These are phyloP conservation scores for Hypotaenidia okinawae DNA, from an alignment of 2,797 vertebrate species.

Conservation along the genomic window DNA sequence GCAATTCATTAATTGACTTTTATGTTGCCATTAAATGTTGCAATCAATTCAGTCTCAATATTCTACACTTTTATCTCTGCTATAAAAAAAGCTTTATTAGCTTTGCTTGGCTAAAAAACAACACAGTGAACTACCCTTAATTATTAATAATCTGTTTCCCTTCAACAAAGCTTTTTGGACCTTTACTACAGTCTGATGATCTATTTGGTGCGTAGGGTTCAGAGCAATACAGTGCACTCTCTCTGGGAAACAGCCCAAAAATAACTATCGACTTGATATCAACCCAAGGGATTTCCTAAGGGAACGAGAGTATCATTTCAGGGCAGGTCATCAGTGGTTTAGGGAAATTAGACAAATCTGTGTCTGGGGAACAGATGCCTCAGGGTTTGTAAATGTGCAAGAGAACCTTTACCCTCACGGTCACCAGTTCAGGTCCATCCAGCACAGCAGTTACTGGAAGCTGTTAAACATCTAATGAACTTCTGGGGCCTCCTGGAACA, in stretches of 20 bases:
- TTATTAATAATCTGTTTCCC: slow-evolving; percentile 63
- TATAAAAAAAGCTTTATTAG: slow-evolving; percentile 7
- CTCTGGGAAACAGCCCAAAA: slow-evolving; percentile 66
- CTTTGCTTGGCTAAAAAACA: slow-evolving; percentile 59
- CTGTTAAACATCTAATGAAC: slow-evolving; percentile 49
- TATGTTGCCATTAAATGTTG: slow-evolving; percentile 12
- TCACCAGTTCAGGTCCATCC: slow-evolving; percentile 53
- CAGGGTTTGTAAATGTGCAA: slow-evolving; percentile 45
- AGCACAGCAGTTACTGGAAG: slow-evolving; percentile 31
- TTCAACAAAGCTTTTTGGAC: slow-evolving; percentile 50
- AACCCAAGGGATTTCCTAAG: slow-evolving; percentile 62
- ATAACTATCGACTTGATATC: slow-evolving; percentile 61
- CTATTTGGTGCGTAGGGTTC: slow-evolving; percentile 42
- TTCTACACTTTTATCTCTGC: neutral
- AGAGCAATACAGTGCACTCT: slow-evolving; percentile 44
- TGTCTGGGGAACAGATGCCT: slow-evolving; percentile 63
- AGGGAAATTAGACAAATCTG: slow-evolving; percentile 53
- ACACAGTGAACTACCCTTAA: slow-evolving; percentile 39
- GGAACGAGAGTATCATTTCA: slow-evolving; percentile 47
- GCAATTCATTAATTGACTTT: slow-evolving; percentile 47
- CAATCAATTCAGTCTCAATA: slow-evolving; percentile 14
- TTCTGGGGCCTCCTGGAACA: slow-evolving; percentile 31
- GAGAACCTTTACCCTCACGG: slow-evolving; percentile 46
- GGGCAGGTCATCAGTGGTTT: slow-evolving; percentile 52
- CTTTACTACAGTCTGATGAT: slow-evolving; percentile 16